Evolutionary conservation across 2,888 invertebrate genomes (phyloP).

Genomic region (Chaetogeoica ovagalla): DNA sequence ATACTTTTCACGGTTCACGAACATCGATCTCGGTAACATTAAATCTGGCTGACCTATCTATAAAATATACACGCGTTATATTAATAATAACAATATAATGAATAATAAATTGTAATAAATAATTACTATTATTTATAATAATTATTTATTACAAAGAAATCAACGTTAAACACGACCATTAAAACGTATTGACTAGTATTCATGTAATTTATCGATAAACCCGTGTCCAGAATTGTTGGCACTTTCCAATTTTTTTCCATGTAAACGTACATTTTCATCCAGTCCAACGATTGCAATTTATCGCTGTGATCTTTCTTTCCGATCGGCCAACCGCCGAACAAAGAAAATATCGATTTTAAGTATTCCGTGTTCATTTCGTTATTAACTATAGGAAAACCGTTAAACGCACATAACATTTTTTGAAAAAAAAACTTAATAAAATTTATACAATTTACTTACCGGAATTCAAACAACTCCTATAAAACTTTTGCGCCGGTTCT

Average conservation of each 20-base stretch:
- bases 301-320: not conserved
- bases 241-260: slow-evolving; percentile 50
- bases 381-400: not conserved
- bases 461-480: slow-evolving; percentile 42
- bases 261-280: slow-evolving; percentile 34
- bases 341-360: slow-evolving; percentile 16
- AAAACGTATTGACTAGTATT: slow-evolving; percentile 44
- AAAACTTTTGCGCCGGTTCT: slow-evolving; percentile 25
- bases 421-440: too few relatives aligned
- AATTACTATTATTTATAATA: too few relatives aligned
- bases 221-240: slow-evolving; percentile 26
- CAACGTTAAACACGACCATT: not conserved
- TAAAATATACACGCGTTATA: not conserved
- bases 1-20: slow-evolving; percentile 57
- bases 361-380: slow-evolving; percentile 34
- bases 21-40: slow-evolving; percentile 58
- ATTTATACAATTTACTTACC: slow-evolving; percentile 13
- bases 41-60: slow-evolving; percentile 58
- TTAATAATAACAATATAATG: too few relatives aligned
- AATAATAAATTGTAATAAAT: too few relatives aligned
- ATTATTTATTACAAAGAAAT: not conserved
- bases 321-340: slow-evolving; percentile 49
- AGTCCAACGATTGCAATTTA: slow-evolving; percentile 21
- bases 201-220: slow-evolving; percentile 36
- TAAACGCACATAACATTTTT: not conserved